Percentiles rank a stretch among this genome's conserved stretches.
phyloP scores from a whole-genome alignment of 2,113 vertebrate genomes.

The Hyperopisus bebe region DNA sequence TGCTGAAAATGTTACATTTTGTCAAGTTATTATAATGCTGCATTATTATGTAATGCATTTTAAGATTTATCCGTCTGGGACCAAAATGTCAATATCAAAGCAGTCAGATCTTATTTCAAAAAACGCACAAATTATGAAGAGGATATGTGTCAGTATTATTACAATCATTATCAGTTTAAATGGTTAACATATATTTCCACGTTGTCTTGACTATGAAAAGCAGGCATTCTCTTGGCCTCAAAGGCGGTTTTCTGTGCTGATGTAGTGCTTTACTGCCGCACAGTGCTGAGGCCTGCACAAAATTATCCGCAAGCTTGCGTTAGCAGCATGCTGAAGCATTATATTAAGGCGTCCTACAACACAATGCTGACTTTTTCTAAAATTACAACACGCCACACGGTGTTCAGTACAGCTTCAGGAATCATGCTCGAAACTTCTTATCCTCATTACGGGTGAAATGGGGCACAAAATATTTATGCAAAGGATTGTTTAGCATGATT shows the following conservation, averaged over 20 bases:
- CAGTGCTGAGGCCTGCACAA: not conserved
- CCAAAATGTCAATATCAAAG: not conserved
- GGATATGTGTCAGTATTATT: not conserved
- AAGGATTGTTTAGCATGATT: not conserved
- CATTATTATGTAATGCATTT: not conserved
- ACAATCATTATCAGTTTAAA: not conserved
- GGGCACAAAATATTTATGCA: not conserved
- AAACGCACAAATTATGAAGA: not conserved
- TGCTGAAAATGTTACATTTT: too few relatives aligned
- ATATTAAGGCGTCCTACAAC: not conserved
- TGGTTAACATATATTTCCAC: not conserved
- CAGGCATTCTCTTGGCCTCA: not conserved
- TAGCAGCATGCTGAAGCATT: not conserved
- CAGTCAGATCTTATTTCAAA: not conserved
- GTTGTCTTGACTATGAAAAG: not conserved
- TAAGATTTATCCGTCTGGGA: not conserved
- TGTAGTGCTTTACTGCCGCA: not conserved
- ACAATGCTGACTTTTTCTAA: not conserved
- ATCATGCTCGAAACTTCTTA: not conserved
- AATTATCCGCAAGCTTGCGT: conserved; percentile 2
- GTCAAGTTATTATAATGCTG: not conserved
- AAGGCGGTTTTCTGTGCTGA: not conserved
- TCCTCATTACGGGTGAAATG: not conserved
- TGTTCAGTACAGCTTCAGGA: not conserved
- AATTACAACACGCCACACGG: not conserved